These are phyloP conservation scores for Plebejus anna DNA, from an alignment of 2,888 invertebrate genomes.

Conservation along the genomic window DNA sequence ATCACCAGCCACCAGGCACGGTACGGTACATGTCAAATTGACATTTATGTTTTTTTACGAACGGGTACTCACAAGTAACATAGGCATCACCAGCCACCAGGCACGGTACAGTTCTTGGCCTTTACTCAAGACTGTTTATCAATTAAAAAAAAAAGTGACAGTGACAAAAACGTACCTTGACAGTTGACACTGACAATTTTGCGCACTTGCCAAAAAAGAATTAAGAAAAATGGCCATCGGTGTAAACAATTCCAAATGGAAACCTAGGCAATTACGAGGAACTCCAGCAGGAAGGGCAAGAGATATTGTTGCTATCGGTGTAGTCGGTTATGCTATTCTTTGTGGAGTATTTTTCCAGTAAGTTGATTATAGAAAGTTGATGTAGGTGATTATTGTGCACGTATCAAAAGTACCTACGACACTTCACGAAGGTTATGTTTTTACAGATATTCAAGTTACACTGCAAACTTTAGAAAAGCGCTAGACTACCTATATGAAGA, in stretches of 20 bases:
- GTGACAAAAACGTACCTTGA: too few species aligned
- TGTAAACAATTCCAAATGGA: constrained; percentile 79
- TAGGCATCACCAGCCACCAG: too few species aligned
- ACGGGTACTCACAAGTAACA: too few species aligned
- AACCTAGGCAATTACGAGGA: constrained; percentile 83
- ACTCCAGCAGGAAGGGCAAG: constrained; percentile 81
- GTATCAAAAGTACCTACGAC: neutral
- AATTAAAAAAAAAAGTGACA: too few species aligned
- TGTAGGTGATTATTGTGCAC: neutral
- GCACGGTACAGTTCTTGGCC: too few species aligned
- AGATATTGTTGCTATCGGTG: constrained; percentile 73
- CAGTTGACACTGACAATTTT: neutral
- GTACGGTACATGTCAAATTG: too few species aligned
- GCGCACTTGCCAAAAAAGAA: neutral
- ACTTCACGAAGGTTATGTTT: constrained; percentile 30
- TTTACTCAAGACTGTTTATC: too few species aligned
- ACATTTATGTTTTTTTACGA: too few species aligned
- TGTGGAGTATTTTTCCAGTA: constrained; percentile 74
- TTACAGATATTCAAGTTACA: constrained; percentile 53
- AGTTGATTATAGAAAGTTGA: constrained; percentile 42
- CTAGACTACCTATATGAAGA: constrained; percentile 59
- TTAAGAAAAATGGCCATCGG: constrained; percentile 68
- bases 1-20: too few species aligned
- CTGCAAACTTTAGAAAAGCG: constrained; percentile 52
- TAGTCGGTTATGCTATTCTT: constrained; percentile 63